Conservation (phyloP, 2,888 invertebrate species). For the Leucoptera coffeella region DNA sequence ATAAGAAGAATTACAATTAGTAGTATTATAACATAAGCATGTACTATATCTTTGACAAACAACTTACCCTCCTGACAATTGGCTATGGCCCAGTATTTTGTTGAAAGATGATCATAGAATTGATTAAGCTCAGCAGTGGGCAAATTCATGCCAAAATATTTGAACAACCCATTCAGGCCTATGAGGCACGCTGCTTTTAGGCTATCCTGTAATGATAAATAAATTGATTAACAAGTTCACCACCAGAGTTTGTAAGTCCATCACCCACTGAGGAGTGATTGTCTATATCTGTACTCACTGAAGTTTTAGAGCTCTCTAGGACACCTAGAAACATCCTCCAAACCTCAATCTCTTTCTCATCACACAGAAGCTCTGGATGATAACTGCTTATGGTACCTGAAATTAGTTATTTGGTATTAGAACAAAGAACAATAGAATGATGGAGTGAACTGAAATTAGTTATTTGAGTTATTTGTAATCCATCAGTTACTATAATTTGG, state of each 20-base stretch:
- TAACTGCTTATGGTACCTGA: conserved; percentile 22
- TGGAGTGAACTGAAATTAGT: no score
- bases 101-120: conserved; percentile 11
- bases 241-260: not conserved
- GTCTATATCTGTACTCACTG: conserved; percentile 11
- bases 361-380: conserved; percentile 14
- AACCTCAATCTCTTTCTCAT: conserved; percentile 11
- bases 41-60: no score
- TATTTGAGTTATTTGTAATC: no score
- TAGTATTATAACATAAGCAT: no score
- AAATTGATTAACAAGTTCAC: not conserved
- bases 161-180: conserved; percentile 14
- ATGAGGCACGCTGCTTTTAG: conserved; percentile 13
- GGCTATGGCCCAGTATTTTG: conserved; percentile 4
- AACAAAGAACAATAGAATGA: no score
- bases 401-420: no score
- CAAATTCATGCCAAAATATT: conserved; percentile 12
- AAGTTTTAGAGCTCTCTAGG: conserved; percentile 14
- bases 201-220: conserved; percentile 12
- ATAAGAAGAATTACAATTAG: no score
- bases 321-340: conserved; percentile 21
- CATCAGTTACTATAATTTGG: no score
- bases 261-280: not conserved
- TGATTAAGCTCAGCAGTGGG: conserved; percentile 11
- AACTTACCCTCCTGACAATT: conserved; percentile 10